Base-by-base conservation (phyloP, 2,797 vertebrate species). In the Sandelia bainsii region DNA sequence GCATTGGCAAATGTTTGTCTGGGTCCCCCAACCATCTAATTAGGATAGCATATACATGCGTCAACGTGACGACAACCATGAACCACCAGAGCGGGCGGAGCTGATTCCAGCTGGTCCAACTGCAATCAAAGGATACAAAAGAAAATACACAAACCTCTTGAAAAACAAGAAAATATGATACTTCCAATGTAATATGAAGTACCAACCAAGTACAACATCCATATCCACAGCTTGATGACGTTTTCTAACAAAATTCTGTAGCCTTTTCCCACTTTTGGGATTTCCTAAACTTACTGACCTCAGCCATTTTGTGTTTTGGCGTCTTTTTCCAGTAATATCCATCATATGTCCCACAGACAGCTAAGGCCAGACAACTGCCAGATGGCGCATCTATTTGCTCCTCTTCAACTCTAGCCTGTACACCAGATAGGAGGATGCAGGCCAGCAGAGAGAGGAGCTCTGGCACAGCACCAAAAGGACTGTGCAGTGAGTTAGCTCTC, bases 361-460 rank as follows among this genome's bases (percentile, higher is more conserved):
- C 82, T 69, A 60, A 82, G 85, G 88, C 87, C 85, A 91, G 90
- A 91, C 85, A 83, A 83, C 82, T 72, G 79, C 86, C 91, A 93
- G 89, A 93, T 92, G 91, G 89, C 23, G 34, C 79, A 90, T 89
- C 86, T 91, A 92, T 92, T 88, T 90, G 81, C 82, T 85, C 56
- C 79, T 81, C 86, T 90, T 88, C 84, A 79, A 80, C 81, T 85
- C 49, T 16, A 49, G 69, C 72, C 83, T 85, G 61, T 78, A 79
- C 74, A 84, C 71, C 79, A 86, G 79, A 84, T 77, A 89, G 79
- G 86, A 49, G 74, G 73, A 86, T 6, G 13, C 69, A 76, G 75
- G 50, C 77, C 67, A 52, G 22, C 52, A 67, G 65, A 79, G 75
- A 72, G 61, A 70, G 48, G 64, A 79, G 66, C 62, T 72, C 54